Conservation (phyloP, 2,888 invertebrate genomes). For the Dolichopus griseipennis region DNA sequence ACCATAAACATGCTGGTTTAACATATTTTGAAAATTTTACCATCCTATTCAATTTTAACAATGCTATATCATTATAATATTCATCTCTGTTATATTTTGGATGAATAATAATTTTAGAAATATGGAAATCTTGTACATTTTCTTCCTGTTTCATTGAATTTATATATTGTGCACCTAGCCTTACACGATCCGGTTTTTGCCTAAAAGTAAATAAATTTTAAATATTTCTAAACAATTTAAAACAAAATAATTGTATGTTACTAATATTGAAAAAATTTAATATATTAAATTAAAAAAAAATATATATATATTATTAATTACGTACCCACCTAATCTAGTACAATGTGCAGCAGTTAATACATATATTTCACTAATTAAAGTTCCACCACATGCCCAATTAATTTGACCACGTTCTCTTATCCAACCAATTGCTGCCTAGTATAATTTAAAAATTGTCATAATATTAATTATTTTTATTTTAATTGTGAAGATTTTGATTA, state of each 20-base stretch:
- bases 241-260: neutral
- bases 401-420: conserved; percentile 28
- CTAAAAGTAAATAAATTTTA: conserved; percentile 29
- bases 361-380: conserved; percentile 46
- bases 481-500: too few species aligned
- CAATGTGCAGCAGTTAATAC: conserved; percentile 53
- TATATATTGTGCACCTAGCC: conserved; percentile 47
- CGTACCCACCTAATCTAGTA: conserved; percentile 33
- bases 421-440: conserved; percentile 39
- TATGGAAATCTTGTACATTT: conserved; percentile 41
- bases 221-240: too few species aligned
- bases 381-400: conserved; percentile 40
- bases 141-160: conserved; percentile 35
- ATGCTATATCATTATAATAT: conserved; percentile 53
- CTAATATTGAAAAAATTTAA: conserved; percentile 1
- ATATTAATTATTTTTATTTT: neutral
- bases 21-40: conserved; percentile 31
- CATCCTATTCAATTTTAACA: conserved; percentile 43
- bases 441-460: conserved; percentile 2
- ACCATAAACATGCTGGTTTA: conserved; percentile 42
- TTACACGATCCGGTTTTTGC: conserved; percentile 45
- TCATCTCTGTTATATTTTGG: conserved; percentile 46
- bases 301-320: neutral
- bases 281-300: conserved; percentile 14
- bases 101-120: conserved; percentile 44